Evolutionary conservation across 2,888 invertebrate species (phyloP).

Genomic region (Pimpla rufipes): DNA sequence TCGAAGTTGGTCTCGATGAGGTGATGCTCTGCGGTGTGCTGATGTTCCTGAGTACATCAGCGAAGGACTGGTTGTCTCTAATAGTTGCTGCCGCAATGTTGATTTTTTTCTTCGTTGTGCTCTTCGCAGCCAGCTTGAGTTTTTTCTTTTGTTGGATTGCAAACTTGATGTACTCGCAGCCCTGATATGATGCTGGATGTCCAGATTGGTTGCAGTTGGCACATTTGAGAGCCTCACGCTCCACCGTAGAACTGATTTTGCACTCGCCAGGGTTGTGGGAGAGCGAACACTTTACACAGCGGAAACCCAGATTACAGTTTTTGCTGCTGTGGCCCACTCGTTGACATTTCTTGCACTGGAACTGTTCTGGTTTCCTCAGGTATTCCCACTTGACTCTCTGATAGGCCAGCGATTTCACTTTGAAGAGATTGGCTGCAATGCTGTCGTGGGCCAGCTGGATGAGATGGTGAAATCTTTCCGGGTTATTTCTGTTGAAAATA

Average conservation of each 20-base stretch:
- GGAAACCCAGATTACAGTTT: conserved; percentile 28
- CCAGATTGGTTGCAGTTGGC: conserved; percentile 35
- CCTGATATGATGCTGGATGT: conserved; percentile 51
- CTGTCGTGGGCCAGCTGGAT: conserved; percentile 35
- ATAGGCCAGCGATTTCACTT: background rate
- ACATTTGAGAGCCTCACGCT: conserved; percentile 22
- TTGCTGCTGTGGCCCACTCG: conserved; percentile 42
- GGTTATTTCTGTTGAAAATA: background rate
- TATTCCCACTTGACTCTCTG: conserved; percentile 46
- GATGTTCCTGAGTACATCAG: background rate
- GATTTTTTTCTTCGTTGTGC: background rate
- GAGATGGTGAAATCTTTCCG: conserved; percentile 10
- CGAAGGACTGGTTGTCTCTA: background rate
- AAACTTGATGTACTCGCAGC: conserved; percentile 40
- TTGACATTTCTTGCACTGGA: conserved; percentile 54
- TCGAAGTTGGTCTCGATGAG: background rate
- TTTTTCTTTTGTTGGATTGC: background rate
- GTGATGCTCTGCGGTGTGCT: no score
- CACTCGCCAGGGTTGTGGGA: conserved; percentile 31
- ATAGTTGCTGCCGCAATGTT: background rate
- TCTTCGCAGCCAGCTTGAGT: background rate
- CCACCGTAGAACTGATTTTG: background rate
- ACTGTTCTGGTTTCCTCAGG: conserved; percentile 2
- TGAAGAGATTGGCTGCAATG: background rate
- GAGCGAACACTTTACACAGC: conserved; percentile 50